phyloP scores from a whole-genome alignment of 2,113 vertebrate species.

The Chloebia gouldiae region DNA sequence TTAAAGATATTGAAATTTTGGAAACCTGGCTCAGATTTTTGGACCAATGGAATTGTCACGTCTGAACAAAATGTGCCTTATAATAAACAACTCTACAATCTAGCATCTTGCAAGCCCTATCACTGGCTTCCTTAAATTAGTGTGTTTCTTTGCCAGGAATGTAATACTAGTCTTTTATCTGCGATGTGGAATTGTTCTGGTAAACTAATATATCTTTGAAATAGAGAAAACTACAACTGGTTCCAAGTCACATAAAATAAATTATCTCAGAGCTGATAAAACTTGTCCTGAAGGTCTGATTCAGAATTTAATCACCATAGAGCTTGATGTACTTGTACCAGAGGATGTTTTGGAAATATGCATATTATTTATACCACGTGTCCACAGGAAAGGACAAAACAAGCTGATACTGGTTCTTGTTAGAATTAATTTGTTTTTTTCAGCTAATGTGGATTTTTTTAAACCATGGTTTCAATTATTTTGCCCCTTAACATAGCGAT shows the following conservation, averaged over 20 bases:
- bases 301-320: not conserved
- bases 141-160: not conserved
- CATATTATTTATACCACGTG: not conserved
- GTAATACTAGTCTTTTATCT: not conserved
- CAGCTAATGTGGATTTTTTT: not conserved
- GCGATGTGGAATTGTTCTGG: not conserved
- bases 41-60: not conserved
- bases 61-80: not conserved
- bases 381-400: not conserved
- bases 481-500: not conserved
- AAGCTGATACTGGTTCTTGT: not conserved
- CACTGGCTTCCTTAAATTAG: not conserved
- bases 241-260: not conserved
- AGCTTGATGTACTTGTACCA: not conserved
- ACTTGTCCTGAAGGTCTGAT: not conserved
- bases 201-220: not conserved
- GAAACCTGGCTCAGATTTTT: not conserved
- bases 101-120: not conserved
- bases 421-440: not conserved
- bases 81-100: not conserved
- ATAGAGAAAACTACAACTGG: not conserved
- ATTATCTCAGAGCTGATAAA: not conserved
- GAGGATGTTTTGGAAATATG: not conserved
- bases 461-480: not conserved
- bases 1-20: not conserved